These are phyloP conservation scores for Gisinianus flammeolus DNA, from an alignment of 2,888 invertebrate genomes.

Conservation along the genomic window DNA sequence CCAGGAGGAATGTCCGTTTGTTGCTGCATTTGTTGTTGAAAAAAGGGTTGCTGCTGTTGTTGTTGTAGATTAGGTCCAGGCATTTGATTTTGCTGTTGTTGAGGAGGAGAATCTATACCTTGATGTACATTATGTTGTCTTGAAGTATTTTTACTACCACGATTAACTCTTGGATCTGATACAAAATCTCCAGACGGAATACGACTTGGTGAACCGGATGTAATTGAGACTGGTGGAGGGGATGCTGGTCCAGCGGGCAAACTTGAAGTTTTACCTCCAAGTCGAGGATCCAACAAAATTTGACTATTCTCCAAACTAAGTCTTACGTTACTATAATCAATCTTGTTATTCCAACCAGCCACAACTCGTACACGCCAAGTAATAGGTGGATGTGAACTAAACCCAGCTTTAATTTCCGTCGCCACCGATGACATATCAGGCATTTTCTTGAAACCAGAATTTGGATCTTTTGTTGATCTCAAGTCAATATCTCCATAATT, in stretches of 20 bases:
- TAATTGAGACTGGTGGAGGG: slow-evolving; percentile 32
- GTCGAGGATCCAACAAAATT: slow-evolving; percentile 71
- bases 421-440: slow-evolving; percentile 68
- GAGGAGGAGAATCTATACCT: neutral
- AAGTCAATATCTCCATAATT: slow-evolving; percentile 72
- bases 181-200: slow-evolving; percentile 39
- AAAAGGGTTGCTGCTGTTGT: neutral
- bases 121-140: no score
- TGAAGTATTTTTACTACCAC: neutral
- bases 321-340: slow-evolving; percentile 73
- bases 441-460: slow-evolving; percentile 64
- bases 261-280: slow-evolving; percentile 60
- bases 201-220: slow-evolving; percentile 22
- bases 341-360: slow-evolving; percentile 73
- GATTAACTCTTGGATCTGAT: slow-evolving; percentile 34
- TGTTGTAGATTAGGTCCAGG: neutral
- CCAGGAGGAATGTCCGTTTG: slow-evolving; percentile 35
- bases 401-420: slow-evolving; percentile 83
- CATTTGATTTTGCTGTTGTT: neutral
- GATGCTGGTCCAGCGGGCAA: slow-evolving; percentile 41
- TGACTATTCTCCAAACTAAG: slow-evolving; percentile 45
- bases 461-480: slow-evolving; percentile 63
- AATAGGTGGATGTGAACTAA: slow-evolving; percentile 78
- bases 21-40: slow-evolving; percentile 16
- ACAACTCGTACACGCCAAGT: slow-evolving; percentile 68